Evolutionary conservation across 2,113 vertebrate genomes (phyloP), one percentile per base, ranked within the genome.

Genomic region (Sminthopsis crassicaudata): DNA sequence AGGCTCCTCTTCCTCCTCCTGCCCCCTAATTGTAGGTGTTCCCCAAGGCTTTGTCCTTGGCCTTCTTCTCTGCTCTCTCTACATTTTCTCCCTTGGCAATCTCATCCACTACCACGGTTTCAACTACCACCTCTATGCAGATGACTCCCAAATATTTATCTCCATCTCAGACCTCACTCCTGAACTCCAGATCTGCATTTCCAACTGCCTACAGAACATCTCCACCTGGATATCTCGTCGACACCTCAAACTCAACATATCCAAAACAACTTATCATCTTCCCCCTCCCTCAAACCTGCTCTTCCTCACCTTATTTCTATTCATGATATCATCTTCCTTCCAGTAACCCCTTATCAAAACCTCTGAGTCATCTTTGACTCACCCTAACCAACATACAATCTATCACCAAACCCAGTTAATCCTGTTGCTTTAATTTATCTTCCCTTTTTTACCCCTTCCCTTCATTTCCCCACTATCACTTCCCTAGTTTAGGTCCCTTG

Each of bases 21-120:
- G 67, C 67, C 67, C 67, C 67, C 67, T 84, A 84, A 84, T 42
- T 84, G 67, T 84, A 84, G 67, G 67, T 84, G 67, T 84, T 84
- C n/a, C 67, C 67, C 67, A 84, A 84, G 67, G 67, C 67, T 23
- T 19, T 84, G 67, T 22, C 67, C 67, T 84, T 84, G 67, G 67
- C n/a, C 67, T 84, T 84, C 67, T 84, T 42, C 67, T 84, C 67
- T 84, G 67, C 67, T 84, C n/a, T 84, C 67, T 84, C 67, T 84
- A 84, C 67, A 84, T 84, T 84, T 84, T 84, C 67, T 84, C 67
- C 67, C 67, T 67, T 84, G 67, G 67, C 67, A 84, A 42, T 84
- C 67, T 84, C 67, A 84, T 84, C 67, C 67, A 84, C 67, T 84
- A 84, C 67, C 67, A 84, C 67, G 67, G 67, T 84, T 84, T 84